These are phyloP conservation scores for Sebastes trivittatus DNA, from an alignment of 2,797 vertebrate genomes.

Conservation along the genomic window DNA sequence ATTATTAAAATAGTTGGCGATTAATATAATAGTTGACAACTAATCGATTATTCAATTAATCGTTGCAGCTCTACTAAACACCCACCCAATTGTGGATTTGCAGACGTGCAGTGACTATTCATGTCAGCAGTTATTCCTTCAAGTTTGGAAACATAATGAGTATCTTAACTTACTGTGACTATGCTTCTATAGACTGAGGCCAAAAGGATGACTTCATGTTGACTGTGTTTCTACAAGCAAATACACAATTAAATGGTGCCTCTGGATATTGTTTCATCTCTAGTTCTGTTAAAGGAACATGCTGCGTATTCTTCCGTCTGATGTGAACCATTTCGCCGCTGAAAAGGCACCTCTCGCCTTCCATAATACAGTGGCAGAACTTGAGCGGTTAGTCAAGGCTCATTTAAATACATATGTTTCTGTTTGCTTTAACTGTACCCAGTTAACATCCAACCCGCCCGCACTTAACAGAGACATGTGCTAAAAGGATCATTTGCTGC, in stretches of 20 bases:
- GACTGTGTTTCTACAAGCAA: not conserved
- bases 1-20: too few relatives aligned
- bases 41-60: too few relatives aligned
- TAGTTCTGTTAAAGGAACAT: not conserved
- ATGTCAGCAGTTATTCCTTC: not conserved
- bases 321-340: not conserved
- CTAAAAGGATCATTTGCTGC: constrained; percentile 46
- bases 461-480: constrained; percentile 7
- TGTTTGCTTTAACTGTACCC: constrained; percentile 30
- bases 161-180: not conserved
- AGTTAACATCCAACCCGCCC: constrained; percentile 13
- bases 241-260: not conserved
- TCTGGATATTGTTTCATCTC: not conserved
- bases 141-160: constrained; percentile 15
- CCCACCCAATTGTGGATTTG: too few relatives aligned
- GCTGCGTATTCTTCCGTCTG: not conserved
- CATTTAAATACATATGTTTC: constrained; percentile 44
- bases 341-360: not conserved
- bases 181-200: not conserved
- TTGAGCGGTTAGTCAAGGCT: constrained; percentile 31
- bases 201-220: constrained; percentile 8
- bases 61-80: not conserved
- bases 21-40: too few relatives aligned
- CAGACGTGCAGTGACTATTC: not conserved
- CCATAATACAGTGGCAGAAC: not conserved